These are phyloP conservation scores for Kryphioiulus occultus DNA, from an alignment of 2,888 invertebrate species.

Conservation along the genomic window DNA sequence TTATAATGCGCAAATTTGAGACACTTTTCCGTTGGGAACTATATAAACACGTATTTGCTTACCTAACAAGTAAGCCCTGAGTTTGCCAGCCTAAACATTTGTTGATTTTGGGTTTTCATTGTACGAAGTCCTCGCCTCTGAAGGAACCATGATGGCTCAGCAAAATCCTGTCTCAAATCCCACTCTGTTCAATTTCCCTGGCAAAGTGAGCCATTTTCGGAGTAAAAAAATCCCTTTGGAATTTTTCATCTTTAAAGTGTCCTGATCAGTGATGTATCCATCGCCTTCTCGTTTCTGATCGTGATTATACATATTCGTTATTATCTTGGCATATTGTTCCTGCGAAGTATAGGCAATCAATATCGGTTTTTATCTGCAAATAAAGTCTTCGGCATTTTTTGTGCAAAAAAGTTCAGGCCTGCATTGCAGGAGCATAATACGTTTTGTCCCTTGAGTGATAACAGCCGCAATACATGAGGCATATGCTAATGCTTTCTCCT, in stretches of 20 bases:
- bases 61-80: neutral
- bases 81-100: neutral
- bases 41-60: no score
- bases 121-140: neutral
- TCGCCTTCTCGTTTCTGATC: neutral
- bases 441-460: neutral
- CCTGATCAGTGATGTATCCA: neutral
- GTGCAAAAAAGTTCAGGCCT: neutral
- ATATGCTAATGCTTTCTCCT: slow-evolving; percentile 17
- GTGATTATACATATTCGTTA: neutral
- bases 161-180: neutral
- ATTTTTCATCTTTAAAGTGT: neutral
- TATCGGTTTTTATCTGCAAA: slow-evolving; percentile 16
- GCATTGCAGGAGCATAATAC: neutral
- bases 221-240: neutral
- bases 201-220: neutral
- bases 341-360: neutral
- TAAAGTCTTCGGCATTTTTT: neutral
- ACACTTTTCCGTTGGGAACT: no score
- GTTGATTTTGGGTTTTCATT: neutral
- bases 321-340: slow-evolving; percentile 17
- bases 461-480: slow-evolving; percentile 9
- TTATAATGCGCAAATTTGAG: no score
- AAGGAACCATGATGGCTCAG: neutral
- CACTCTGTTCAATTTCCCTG: neutral